Evolutionary conservation across 2,113 vertebrate genomes (phyloP), one percentile per base, ranked within the genome.

Genomic region (Bufo gargarizans): DNA sequence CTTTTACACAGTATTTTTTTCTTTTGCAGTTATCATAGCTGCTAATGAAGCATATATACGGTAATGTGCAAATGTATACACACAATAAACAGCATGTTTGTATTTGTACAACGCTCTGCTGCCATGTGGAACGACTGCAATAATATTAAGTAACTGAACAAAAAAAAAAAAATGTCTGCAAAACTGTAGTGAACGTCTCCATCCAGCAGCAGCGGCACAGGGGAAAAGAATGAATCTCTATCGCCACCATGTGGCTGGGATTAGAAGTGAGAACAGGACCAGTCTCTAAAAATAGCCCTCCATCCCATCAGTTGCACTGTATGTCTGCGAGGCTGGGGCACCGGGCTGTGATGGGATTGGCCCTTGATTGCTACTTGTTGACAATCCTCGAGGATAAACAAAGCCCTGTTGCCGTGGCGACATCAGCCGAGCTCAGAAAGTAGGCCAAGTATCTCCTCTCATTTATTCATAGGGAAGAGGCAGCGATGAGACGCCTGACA

Each of bases 171-270:
- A 2, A 58, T 3, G 80, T 65, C 80, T 83, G 74, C 45, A 65
- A 86, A 78, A 53, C 33, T 8, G 65, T 33, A 78, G 3, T 9
- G 58, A 53, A 33, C n/a, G 2, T 78, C 50, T 58, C 33, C 55
- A 45, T 53, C 22, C 55, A 19, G 22, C 71, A 47, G 55, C 7
- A 12, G 14, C 47, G 20, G 58, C 47, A 63, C 6, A 11, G n/a
- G 3, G 4, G 17, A 59, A 20, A 50, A 53, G 2, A 69, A 86
- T 86, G 47, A 33, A 43, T 77, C 92, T 1, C 0, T 33, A 90
- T 91, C 91, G 90, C 95, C 95, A 88, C 91, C 95, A 91, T 61
- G 92, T 92, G 93, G 94, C 0, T 3, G 0, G 0, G 0, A 4
- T 17, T 63, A 1, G 61, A 77, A 4, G 0, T 7, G 0, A 56